phyloP scores from a whole-genome alignment of 2,113 vertebrate genomes.

The Opisthocomus hoazin region DNA sequence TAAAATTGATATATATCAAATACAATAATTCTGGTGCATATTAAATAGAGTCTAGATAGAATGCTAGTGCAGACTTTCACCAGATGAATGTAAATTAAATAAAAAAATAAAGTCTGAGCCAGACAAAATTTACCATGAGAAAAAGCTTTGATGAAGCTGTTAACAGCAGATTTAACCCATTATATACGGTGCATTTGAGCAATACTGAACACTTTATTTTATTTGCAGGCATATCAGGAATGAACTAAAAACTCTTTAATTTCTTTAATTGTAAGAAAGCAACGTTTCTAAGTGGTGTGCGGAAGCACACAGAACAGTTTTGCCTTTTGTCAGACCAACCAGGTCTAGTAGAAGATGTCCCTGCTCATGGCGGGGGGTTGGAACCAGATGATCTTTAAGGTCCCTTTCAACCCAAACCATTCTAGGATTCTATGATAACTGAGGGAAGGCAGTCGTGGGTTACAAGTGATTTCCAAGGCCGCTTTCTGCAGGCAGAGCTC shows the following conservation, averaged over 20 bases:
- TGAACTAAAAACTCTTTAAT: neutral
- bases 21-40: slow-evolving; percentile 55
- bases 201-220: neutral
- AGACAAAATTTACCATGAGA: neutral
- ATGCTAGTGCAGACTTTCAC: neutral
- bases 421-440: too few relatives aligned
- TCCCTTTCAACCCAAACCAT: too few relatives aligned
- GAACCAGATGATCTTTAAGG: too few relatives aligned
- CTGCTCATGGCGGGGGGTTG: too few relatives aligned
- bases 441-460: fast-evolving
- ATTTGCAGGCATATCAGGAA: neutral
- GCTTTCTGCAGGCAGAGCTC: neutral
- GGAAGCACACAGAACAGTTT: neutral
- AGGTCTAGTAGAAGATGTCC: too few relatives aligned
- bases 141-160: neutral
- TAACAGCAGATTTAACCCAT: neutral
- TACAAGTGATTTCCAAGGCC: neutral
- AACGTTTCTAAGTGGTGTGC: neutral
- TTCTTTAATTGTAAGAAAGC: neutral
- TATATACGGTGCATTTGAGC: neutral
- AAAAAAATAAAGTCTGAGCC: neutral
- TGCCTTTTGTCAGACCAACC: neutral
- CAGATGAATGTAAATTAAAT: neutral
- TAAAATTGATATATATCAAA: slow-evolving; percentile 61
- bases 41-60: slow-evolving; percentile 18